These are phyloP conservation scores for Hylyphantes graminicola DNA, from an alignment of 1,140 invertebrate genomes.

Conservation along the genomic window DNA sequence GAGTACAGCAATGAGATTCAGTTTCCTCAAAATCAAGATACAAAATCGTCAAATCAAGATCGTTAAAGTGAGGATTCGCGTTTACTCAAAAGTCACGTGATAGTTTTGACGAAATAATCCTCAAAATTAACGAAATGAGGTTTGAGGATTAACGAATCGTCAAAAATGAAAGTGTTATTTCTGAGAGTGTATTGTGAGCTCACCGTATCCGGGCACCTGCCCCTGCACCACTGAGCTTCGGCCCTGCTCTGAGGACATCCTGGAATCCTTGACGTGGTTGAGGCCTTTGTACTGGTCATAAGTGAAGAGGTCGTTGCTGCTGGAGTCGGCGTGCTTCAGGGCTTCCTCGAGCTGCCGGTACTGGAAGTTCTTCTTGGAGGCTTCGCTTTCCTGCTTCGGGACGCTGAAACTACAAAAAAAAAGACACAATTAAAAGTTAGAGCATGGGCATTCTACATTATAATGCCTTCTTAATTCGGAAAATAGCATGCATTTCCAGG, in stretches of 20 bases:
- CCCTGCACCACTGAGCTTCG: constrained; percentile 35
- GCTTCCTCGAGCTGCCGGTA: constrained; percentile 41
- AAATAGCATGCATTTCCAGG: no score
- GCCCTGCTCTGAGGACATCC: constrained; percentile 59
- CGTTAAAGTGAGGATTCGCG: no score
- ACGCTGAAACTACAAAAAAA: constrained; percentile 42
- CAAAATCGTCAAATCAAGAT: no score
- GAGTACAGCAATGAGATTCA: no score
- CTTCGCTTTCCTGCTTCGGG: constrained; percentile 22
- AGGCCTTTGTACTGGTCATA: constrained; percentile 60
- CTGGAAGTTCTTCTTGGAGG: constrained; percentile 33
- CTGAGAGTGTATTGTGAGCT: neutral
- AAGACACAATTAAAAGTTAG: neutral
- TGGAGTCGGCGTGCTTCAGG: constrained; percentile 25
- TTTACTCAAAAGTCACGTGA: no score
- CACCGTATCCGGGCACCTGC: constrained; percentile 50
- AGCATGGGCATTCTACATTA: no score
- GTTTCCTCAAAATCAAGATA: no score
- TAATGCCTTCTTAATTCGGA: no score
- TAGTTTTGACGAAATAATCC: no score
- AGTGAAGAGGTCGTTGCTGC: constrained; percentile 53
- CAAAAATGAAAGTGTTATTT: no score
- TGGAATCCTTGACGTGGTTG: constrained; percentile 58
- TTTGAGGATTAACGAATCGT: no score
- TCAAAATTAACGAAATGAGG: no score